Conservation (phyloP, 2,113 vertebrate genomes). For the Vireo altiloquus region DNA sequence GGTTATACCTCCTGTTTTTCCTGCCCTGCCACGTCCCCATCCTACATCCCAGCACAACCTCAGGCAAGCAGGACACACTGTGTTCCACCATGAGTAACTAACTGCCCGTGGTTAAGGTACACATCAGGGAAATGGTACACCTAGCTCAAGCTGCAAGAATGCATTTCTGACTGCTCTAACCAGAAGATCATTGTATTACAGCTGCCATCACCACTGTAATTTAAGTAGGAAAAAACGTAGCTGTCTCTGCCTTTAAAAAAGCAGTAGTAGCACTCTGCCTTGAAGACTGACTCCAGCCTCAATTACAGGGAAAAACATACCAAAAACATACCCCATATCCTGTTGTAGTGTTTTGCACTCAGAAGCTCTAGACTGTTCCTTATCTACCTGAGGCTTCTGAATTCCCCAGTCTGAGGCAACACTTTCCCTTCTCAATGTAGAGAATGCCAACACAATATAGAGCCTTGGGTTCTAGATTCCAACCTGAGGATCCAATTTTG, state of each 20-base stretch:
- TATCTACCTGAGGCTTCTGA: neutral
- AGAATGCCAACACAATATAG: neutral
- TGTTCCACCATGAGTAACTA: fast-evolving
- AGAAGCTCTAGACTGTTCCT: neutral
- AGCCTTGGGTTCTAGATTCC: neutral
- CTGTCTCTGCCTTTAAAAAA: neutral
- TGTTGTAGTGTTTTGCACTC: neutral
- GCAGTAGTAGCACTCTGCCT: neutral
- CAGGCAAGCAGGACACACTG: neutral
- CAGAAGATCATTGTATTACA: neutral
- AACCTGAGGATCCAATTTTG: neutral
- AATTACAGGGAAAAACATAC: neutral
- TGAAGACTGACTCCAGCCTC: neutral
- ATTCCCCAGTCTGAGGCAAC: neutral
- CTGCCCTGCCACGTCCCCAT: fast-evolving
- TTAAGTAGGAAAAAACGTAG: neutral
- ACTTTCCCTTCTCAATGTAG: neutral
- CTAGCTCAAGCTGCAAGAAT: neutral
- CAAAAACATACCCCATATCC: neutral
- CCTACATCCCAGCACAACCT: neutral
- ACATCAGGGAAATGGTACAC: neutral
- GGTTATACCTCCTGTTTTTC: neutral
- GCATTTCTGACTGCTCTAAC: neutral
- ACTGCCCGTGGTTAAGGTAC: neutral
- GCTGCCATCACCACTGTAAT: neutral